Base-by-base conservation (phyloP, 2,113 vertebrate genomes). In the Caloenas nicobarica region DNA sequence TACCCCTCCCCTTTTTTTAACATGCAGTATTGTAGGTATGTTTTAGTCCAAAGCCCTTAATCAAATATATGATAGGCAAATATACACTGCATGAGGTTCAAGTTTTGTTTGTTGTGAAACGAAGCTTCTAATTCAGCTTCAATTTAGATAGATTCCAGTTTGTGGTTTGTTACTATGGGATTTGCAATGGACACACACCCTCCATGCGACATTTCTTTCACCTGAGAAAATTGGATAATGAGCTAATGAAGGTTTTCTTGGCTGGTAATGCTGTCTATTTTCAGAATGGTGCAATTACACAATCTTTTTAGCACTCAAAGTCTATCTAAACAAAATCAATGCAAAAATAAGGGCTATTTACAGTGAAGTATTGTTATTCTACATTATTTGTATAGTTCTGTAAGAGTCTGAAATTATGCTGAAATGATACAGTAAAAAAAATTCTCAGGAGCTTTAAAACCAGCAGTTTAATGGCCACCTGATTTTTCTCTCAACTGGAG, bases 241-340 rank as follows among this genome's bases (percentile, higher is more conserved):
- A 93, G 86, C 77, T 91, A 93, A 97, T 95, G 88, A 97, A 92
- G 88, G 91, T 86, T 96, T 98, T 94, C 81, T 89, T 92, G 90
- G 73, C 89, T 90, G 79, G 82, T 95, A 93, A 82, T 62, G 28
- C 31, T 79, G 44, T 31, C 50, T 81, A 18, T 94, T 93, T 97
- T 92, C 83, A 87, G 80, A 94, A 79, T 10, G 10, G 71, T 93
- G 91, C 71, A 93, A 96, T 97, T 95, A 94, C 36, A 60, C 69
- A 84, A 79, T 89, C 69, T 61, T 68, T 51, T 22, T 72, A 84
- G 53, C n/a, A 68, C 34, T 76, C 40, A 42, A 6, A 46, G 33
- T 46, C 64, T 79, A 26, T 31, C 80, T 90, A 61, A 76, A 95
- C 70, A 92, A 93, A 90, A 88, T 96, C 70, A 91, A 16, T 62